Evolutionary conservation across 2,113 vertebrate genomes (phyloP).

Genomic region (Leptobrachium leishanense): DNA sequence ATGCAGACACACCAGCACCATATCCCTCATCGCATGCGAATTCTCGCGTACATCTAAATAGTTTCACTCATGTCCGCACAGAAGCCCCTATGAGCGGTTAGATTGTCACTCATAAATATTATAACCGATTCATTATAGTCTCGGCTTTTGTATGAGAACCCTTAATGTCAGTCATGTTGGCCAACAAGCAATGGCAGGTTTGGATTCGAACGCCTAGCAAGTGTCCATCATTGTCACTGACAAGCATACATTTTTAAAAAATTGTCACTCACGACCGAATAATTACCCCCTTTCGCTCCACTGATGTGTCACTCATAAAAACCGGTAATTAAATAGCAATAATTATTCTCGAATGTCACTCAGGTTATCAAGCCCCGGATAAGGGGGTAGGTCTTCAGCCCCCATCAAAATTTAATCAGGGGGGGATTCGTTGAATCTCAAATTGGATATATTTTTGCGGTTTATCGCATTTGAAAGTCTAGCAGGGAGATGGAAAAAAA

Average conservation of each 20-base stretch:
- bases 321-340: constrained; percentile 43
- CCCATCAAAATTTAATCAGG: constrained; percentile 48
- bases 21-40: constrained; percentile 37
- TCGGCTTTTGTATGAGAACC: constrained; percentile 41
- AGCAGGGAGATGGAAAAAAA: constrained; percentile 8
- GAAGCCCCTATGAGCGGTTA: constrained; percentile 44
- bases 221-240: constrained; percentile 49
- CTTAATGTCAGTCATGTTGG: constrained; percentile 47
- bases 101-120: constrained; percentile 50
- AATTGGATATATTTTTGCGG: constrained; percentile 37
- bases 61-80: constrained; percentile 44
- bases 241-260: constrained; percentile 50
- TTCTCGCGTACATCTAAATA: constrained; percentile 42
- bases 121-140: constrained; percentile 49
- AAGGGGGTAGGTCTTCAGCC: constrained; percentile 42
- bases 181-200: constrained; percentile 48
- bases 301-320: constrained; percentile 48
- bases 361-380: constrained; percentile 42
- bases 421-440: constrained; percentile 21
- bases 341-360: constrained; percentile 44
- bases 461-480: constrained; percentile 44
- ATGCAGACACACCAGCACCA: constrained; percentile 35
- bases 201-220: constrained; percentile 41
- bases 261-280: constrained; percentile 49
- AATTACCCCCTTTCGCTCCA: constrained; percentile 43